Base-by-base conservation (phyloP, 53 echinoderm and acorn worm genomes). In the Henricia sp. region DNA sequence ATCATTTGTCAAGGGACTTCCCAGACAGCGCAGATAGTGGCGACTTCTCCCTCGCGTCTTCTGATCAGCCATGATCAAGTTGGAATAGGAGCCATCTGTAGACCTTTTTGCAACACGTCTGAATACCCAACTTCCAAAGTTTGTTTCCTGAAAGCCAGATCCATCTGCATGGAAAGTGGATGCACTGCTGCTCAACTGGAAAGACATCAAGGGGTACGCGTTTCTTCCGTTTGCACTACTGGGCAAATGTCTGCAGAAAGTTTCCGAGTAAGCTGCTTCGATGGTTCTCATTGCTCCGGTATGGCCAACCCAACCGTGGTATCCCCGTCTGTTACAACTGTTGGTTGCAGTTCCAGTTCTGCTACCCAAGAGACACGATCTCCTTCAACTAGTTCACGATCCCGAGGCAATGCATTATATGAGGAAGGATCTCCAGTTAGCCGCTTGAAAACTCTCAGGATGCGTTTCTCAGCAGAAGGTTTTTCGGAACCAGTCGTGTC, bases 271-370 rank as follows among this genome's bases (percentile, higher is more conserved):
- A 5, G 3, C 24, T 9, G 23, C 74, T 24, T 51, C 52, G 5
- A 24, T 74, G 4, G 42, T 71, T 4, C 19, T 71, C 9, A 71
- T 71, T 40, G 72, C 72, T 23, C 72, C 42, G 26, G 28, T 71
- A 43, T 71, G 72, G 72, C 50, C n/a, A 36, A 46, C 72, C 13
- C 72, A 71, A 71, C 44, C 72, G 42, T 71, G 72, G 72, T 41
- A 43, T 46, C 72, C 72, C 6, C 6, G 24, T 17, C 44, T 71
- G 3, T 32, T 74, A 26, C 23, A 50, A 2, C 23, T 74, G 12
- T 4, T 50, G 27, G 27, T 50, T 24, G 11, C 48, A 16, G 4
- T 51, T 4, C 74, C 74, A 34, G 9, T 48, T 13, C 6, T 51
- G 2, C 39, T 74, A 8, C 51, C 20, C 20, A 58, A 21, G 23